Conservation (phyloP, 1,140 invertebrate genomes). For the Drosophila tsacasi region DNA sequence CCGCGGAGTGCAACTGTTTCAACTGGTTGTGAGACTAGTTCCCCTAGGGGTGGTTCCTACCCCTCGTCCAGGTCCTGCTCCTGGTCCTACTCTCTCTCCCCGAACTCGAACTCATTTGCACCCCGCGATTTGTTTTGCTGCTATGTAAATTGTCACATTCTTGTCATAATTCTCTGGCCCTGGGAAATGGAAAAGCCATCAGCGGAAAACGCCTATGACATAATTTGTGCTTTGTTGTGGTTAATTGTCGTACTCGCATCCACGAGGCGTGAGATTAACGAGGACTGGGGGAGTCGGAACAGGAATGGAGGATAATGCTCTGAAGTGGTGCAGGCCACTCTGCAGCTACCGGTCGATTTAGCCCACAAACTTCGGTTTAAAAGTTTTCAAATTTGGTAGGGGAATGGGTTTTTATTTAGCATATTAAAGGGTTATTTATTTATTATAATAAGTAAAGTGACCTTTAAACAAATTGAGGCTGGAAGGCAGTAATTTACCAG, state of each 20-base stretch:
- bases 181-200: conserved; percentile 72
- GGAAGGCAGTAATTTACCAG: not conserved
- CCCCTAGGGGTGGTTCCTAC: conserved; percentile 59
- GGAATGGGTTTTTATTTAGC: not conserved
- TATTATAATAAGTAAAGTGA: not conserved
- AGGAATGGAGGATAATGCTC: conserved; percentile 13
- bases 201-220: conserved; percentile 73
- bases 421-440: not conserved
- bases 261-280: conserved; percentile 54
- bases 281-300: conserved; percentile 11
- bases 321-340: conserved; percentile 19
- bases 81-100: conserved; percentile 1
- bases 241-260: conserved; percentile 63
- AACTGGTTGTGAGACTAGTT: conserved; percentile 57
- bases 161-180: conserved; percentile 73
- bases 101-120: conserved; percentile 27
- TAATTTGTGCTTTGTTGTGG: conserved; percentile 80
- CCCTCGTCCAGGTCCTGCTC: not conserved
- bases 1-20: conserved; percentile 71
- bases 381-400: not conserved
- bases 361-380: not conserved
- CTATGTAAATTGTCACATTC: conserved; percentile 83
- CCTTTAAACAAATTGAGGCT: not conserved
- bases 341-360: conserved; percentile 34
- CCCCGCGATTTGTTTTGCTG: conserved; percentile 63